Percentiles rank a stretch among this genome's conserved stretches.
Evolutionary conservation across 2,797 vertebrate genomes (phyloP).

Genomic region (Xiphophorus birchmanni): DNA sequence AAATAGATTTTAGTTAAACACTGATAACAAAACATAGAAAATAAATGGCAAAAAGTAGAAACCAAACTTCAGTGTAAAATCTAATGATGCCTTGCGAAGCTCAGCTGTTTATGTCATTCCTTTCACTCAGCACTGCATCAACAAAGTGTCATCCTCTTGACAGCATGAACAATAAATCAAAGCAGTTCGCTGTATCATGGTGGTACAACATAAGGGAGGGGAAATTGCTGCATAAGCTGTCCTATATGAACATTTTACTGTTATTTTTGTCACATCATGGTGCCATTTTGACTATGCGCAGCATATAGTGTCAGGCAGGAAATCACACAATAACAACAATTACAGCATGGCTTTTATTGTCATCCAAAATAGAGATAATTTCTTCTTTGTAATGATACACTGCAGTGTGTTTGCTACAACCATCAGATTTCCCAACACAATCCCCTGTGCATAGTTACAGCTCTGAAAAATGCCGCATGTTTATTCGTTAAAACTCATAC

Average conservation of each 20-base stretch:
- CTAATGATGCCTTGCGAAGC: conserved; percentile 25
- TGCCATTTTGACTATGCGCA: conserved; percentile 38
- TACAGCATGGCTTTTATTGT: conserved; percentile 67
- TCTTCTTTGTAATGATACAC: conserved; percentile 61
- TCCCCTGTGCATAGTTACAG: conserved; percentile 60
- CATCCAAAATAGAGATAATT: conserved; percentile 67
- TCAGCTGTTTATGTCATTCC: conserved; percentile 34
- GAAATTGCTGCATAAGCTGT: conserved; percentile 41
- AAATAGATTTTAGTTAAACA: conserved; percentile 6
- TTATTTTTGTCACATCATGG: conserved; percentile 42
- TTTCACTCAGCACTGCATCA: conserved; percentile 22
- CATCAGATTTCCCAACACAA: conserved; percentile 53
- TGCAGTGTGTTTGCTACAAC: conserved; percentile 57
- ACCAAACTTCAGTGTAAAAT: conserved; percentile 22
- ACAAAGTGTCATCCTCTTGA: conserved; percentile 35
- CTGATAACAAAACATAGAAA: background rate
- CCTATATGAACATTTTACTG: conserved; percentile 26
- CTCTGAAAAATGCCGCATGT: conserved; percentile 63
- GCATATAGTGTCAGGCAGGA: conserved; percentile 33
- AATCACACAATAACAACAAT: conserved; percentile 66
- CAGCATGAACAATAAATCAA: conserved; percentile 45
- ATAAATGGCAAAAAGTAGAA: conserved; percentile 3
- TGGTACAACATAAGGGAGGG: conserved; percentile 1
- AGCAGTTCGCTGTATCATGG: conserved; percentile 20
- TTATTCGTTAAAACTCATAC: conserved; percentile 69